Base-by-base conservation (phyloP, 1,140 invertebrate species). In the Phymorhynchus buccinoides region DNA sequence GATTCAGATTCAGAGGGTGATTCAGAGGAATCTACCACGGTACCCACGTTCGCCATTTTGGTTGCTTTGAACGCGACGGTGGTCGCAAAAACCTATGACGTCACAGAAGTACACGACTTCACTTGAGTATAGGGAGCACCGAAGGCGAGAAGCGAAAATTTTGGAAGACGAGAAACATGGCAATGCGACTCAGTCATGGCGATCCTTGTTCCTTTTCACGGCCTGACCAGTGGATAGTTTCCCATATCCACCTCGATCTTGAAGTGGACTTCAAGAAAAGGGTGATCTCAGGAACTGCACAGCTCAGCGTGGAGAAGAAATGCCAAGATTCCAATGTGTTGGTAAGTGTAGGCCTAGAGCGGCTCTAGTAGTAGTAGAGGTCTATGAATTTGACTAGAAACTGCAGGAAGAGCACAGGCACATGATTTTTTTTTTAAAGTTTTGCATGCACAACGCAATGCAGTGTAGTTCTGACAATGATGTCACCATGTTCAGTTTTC, bases 151-250 rank as follows among this genome's bases (percentile, higher is more conserved):
- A 0, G 27, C 32, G 1, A 14, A 27, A 27, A 16, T 48, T 2
- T 35, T 66, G 30, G 35, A 14, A 66, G 80, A 30, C 22, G 62
- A 35, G 37, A 44, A 84, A 80, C 27, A 89, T 89, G 88, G 56
- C 85, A 44, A 88, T 84, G 4, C 39, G n/a, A n/a, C n/a, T 95
- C 42, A 95, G 95, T 91, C 93, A 93, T 37, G 91, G 90, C 78
- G 96, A 96, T 94, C 96, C 96, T 0, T 95, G 94, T 90, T 96
- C 96, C 1, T 96, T 95, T 92, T 95, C 96, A 1, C 94, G 94
- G 90, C 90, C 93, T 94, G 96, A 96, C 86, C 89, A 95, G 83
- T 95, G 95, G 71, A 90, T 94, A 44, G 95, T 96, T 41, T 94
- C 93, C 80, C 93, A 96, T 87, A 94, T 96, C 68, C 92, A 95